Evolutionary conservation across 2,113 vertebrate species (phyloP), one percentile per base, ranked within the genome.

Genomic region (Suricata suricatta): DNA sequence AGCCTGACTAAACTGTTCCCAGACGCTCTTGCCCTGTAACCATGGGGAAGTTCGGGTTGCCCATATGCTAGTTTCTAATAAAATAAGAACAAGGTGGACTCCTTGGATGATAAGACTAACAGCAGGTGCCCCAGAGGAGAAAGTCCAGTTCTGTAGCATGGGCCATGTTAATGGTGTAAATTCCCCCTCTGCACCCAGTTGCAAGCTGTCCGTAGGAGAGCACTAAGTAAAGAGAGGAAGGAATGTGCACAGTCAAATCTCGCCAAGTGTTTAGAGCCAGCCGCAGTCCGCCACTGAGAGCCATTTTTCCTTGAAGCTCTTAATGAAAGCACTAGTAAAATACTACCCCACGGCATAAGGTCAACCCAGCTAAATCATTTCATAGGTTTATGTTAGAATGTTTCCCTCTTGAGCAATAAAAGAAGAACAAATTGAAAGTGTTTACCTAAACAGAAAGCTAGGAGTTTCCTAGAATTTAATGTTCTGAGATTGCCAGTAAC

Each of bases 391-490:
- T 80, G 38, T 82, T 17, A 35, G 25, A 54, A 35, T 69, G 71
- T 38, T 83, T 4, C 57, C 44, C 35, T 83, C 66, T 76, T 66
- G 64, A 72, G 25, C 52, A 95, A 69, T 64, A 95, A 95, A 80
- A 95, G 57, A 41, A 76, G 33, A 83, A 31, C 12, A 90, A 47
- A 47, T 57, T 66, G 68, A 69, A 82, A 57, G 31, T 84, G 82
- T 79, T 88, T 94, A 80, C 76, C 50, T 35, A 95, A 88, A 84
- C n/a, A 88, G 76, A 44, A 88, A 54, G n/a, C 33, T 27, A 41
- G 31, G 19, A 63, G 69, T 84, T 38, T 68, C 31, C 27, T 29
- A 74, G 76, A 54, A 23, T 12, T 71, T 23, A 9, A 35, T 10
- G 5, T 57, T 66, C 52, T 64, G 9, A 35, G 74, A 10, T 33